Evolutionary conservation across 2,888 invertebrate genomes (phyloP).

Genomic region (Tiliacea citrago): DNA sequence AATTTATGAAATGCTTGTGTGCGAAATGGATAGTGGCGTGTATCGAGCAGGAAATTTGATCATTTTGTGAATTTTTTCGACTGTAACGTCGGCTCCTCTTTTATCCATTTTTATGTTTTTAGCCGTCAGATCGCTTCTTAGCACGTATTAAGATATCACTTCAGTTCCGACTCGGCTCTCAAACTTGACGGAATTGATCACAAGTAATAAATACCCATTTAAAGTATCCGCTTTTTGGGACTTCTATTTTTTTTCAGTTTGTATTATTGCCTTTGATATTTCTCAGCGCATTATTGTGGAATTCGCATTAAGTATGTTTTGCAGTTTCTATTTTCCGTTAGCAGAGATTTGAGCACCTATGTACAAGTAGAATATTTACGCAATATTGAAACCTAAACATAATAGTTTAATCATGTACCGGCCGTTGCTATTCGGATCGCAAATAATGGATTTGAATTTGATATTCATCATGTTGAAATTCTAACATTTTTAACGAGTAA

Average conservation of each 20-base stretch:
- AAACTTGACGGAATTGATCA: constrained; percentile 21
- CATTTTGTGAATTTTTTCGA: constrained; percentile 48
- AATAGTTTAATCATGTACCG: background rate
- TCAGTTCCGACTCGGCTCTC: background rate
- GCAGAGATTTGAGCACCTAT: background rate
- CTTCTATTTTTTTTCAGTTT: constrained; percentile 14
- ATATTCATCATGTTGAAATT: constrained; percentile 36
- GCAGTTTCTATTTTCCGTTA: background rate
- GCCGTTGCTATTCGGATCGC: constrained; percentile 4
- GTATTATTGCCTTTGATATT: background rate
- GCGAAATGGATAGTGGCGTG: constrained; percentile 37
- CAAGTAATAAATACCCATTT: constrained; percentile 20
- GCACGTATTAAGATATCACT: constrained; percentile 25
- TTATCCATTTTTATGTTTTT: constrained; percentile 42
- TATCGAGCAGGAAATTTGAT: constrained; percentile 37
- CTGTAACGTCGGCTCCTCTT: constrained; percentile 24
- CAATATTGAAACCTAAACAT: constrained; percentile 17
- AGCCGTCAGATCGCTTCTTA: constrained; percentile 26
- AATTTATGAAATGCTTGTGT: constrained; percentile 49
- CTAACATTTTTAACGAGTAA: constrained; percentile 45
- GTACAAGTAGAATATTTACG: background rate
- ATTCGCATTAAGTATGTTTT: background rate
- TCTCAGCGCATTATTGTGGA: background rate
- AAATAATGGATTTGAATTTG: constrained; percentile 48
- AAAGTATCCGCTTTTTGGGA: constrained; percentile 12